phyloP scores from a whole-genome alignment of 1,140 invertebrate species.

The Agrypnia vestita region DNA sequence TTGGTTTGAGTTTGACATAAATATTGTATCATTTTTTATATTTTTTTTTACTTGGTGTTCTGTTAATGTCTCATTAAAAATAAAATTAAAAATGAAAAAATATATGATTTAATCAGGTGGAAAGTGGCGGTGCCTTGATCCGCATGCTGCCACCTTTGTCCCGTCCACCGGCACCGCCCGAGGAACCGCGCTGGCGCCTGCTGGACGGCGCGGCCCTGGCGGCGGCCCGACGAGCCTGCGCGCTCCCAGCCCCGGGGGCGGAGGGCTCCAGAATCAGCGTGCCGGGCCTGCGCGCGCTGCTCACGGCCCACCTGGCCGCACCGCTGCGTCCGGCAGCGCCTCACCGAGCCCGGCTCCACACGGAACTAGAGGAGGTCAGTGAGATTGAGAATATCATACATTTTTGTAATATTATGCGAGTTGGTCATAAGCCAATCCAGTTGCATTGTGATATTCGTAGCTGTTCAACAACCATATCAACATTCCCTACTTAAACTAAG shows the following conservation, averaged over 20 bases:
- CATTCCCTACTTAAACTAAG: too few relatives aligned
- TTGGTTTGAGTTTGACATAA: too few relatives aligned
- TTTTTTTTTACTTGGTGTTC: too few relatives aligned
- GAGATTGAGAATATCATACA: too few relatives aligned
- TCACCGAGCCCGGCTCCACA: constrained; percentile 60
- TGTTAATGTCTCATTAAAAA: too few relatives aligned
- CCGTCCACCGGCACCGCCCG: constrained; percentile 63
- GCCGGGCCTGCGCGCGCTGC: constrained; percentile 66
- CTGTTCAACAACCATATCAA: too few relatives aligned
- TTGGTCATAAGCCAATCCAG: too few relatives aligned
- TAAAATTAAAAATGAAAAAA: too few relatives aligned
- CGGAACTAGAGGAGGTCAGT: constrained; percentile 59
- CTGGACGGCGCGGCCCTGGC: constrained; percentile 67
- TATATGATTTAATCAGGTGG: too few relatives aligned
- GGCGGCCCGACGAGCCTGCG: constrained; percentile 53
- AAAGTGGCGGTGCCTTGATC: constrained; percentile 68
- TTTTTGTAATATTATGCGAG: too few relatives aligned
- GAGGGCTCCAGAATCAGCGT: constrained; percentile 63
- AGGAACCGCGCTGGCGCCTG: constrained; percentile 68
- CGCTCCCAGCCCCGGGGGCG: constrained; percentile 64
- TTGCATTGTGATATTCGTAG: too few relatives aligned
- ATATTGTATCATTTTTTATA: too few relatives aligned
- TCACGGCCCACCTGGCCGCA: constrained; percentile 67
- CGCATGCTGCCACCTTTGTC: constrained; percentile 65
- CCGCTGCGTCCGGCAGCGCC: constrained; percentile 67